These are phyloP conservation scores for Piaya cayana DNA, from an alignment of 2,113 vertebrate species.

Conservation along the genomic window DNA sequence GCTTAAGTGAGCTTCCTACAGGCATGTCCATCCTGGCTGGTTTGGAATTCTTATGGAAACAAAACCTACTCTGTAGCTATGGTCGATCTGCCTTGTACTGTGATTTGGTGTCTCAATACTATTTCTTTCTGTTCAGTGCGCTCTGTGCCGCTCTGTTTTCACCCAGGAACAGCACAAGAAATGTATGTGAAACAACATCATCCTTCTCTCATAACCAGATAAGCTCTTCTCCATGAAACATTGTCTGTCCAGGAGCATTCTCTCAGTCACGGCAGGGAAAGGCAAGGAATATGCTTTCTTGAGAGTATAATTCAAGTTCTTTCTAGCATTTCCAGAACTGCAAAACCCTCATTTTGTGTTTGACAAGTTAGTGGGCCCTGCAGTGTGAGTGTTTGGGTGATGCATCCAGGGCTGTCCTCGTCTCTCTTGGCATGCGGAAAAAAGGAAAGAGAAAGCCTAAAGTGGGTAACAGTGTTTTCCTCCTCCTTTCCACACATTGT, in stretches of 20 bases:
- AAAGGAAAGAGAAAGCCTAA: neutral
- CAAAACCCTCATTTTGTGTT: neutral
- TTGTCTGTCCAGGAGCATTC: neutral
- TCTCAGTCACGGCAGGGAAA: neutral
- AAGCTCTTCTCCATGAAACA: neutral
- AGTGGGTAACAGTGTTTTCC: neutral
- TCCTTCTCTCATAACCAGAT: neutral
- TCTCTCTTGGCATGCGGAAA: neutral
- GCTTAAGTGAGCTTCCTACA: neutral
- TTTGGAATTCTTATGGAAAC: neutral
- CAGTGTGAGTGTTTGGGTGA: neutral
- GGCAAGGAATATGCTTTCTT: neutral
- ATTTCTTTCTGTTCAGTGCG: neutral
- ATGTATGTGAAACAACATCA: neutral
- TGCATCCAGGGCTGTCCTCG: neutral
- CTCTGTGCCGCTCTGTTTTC: neutral
- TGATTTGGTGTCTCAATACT: neutral
- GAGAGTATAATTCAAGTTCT: neutral
- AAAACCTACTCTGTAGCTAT: neutral
- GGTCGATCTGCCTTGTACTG: neutral
- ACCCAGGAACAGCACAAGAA: neutral
- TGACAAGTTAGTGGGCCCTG: neutral
- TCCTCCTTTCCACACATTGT: accelerated
- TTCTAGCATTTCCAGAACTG: neutral
- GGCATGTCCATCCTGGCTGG: neutral